Conservation (phyloP, 2,888 invertebrate species). For the Drosophila colorata region DNA sequence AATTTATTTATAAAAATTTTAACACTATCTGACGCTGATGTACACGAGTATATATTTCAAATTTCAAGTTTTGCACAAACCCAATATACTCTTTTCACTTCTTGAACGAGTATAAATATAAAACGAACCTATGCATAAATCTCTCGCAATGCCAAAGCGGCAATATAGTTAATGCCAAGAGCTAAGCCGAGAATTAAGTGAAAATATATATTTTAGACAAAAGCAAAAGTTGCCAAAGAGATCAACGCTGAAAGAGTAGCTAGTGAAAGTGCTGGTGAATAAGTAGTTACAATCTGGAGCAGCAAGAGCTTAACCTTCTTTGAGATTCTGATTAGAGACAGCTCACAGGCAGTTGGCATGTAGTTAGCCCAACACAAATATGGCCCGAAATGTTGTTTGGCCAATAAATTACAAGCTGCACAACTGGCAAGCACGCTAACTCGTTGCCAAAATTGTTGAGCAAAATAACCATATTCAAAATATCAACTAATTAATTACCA, state of each 20-base stretch:
- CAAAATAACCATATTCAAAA: slow-evolving; percentile 46
- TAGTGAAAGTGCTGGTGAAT: slow-evolving; percentile 25
- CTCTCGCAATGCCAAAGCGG: slow-evolving; percentile 69
- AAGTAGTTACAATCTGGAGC: slow-evolving; percentile 5
- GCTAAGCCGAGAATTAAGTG: slow-evolving; percentile 18
- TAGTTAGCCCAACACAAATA: slow-evolving; percentile 2
- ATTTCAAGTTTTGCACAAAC: too few species aligned
- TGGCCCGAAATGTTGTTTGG: slow-evolving; percentile 21
- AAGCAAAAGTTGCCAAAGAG: slow-evolving; percentile 26
- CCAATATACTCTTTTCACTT: too few species aligned
- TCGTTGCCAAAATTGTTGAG: slow-evolving; percentile 53
- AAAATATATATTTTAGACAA: slow-evolving; percentile 21
- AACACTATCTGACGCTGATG: too few species aligned
- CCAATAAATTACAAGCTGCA: slow-evolving; percentile 33
- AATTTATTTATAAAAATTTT: too few species aligned
- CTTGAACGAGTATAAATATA: too few species aligned
- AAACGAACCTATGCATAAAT: slow-evolving; percentile 64
- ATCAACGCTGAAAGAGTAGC: neutral
- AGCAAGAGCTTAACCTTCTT: neutral
- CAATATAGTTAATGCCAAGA: slow-evolving; percentile 60
- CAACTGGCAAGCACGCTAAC: slow-evolving; percentile 66
- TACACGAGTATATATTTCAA: too few species aligned
- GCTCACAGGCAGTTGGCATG: neutral
- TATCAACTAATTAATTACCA: slow-evolving; percentile 75
- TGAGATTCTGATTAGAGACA: neutral